Percentiles rank a stretch among this genome's conserved stretches.
Conservation (phyloP, 2,888 invertebrate genomes). For the Pterostichus niger region DNA sequence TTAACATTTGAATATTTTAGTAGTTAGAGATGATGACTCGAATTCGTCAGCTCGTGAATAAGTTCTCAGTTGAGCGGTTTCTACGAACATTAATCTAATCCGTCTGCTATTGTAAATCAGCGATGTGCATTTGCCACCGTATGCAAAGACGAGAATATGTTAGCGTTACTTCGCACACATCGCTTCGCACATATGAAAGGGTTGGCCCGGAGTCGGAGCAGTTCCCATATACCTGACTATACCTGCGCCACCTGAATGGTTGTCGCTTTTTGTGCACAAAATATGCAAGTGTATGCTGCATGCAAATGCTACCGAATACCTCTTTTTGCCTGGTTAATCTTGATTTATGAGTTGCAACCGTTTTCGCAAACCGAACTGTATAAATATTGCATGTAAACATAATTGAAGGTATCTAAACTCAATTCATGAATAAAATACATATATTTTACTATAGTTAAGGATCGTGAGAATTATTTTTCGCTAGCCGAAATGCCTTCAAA, state of each 20-base stretch:
- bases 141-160: conserved; percentile 45
- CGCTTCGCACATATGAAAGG: conserved; percentile 38
- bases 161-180: conserved; percentile 21
- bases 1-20: too few species aligned
- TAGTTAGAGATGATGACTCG: conserved; percentile 18
- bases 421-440: conserved; percentile 52
- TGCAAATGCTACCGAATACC: conserved; percentile 23
- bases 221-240: conserved; percentile 47
- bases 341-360: conserved; percentile 64
- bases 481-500: not conserved
- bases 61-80: conserved; percentile 30
- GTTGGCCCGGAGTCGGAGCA: not conserved
- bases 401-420: conserved; percentile 49
- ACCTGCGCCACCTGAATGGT: conserved; percentile 13
- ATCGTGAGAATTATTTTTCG: conserved; percentile 43
- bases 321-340: conserved; percentile 49
- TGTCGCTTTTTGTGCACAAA: conserved; percentile 31
- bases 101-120: conserved; percentile 45
- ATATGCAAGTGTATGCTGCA: conserved; percentile 38
- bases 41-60: conserved; percentile 13
- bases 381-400: conserved; percentile 61
- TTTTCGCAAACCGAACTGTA: conserved; percentile 36
- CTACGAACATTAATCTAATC: conserved; percentile 52
- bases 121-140: conserved; percentile 50
- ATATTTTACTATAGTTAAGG: conserved; percentile 23